Conservation (phyloP, 2,888 invertebrate species). For the Polydrusus tereticollis region DNA sequence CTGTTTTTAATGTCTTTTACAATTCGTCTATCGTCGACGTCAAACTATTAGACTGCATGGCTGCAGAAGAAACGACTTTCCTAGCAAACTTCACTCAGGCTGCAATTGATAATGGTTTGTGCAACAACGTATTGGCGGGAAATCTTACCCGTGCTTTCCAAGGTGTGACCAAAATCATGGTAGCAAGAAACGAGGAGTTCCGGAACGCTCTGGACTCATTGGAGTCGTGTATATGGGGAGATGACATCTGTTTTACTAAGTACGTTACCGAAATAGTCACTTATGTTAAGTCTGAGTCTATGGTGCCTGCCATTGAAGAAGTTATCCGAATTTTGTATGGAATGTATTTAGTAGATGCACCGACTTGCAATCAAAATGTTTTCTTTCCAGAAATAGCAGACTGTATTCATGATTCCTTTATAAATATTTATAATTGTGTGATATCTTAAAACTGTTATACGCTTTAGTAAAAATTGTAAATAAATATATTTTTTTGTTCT, state of each 20-base stretch:
- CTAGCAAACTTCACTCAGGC: neutral
- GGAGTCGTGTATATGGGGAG: neutral
- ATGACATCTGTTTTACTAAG: neutral
- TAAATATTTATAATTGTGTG: neutral
- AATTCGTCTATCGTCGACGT: neutral
- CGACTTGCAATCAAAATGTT: neutral
- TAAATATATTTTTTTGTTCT: neutral
- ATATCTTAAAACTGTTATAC: neutral
- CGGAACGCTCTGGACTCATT: neutral
- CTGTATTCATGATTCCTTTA: neutral
- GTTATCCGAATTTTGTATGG: neutral
- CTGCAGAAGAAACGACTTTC: neutral
- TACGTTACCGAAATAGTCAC: neutral
- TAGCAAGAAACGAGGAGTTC: neutral
- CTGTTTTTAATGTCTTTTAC: neutral
- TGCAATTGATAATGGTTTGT: slow-evolving; percentile 19
- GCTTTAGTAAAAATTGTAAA: neutral
- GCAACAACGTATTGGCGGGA: slow-evolving; percentile 24
- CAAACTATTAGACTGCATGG: slow-evolving; percentile 11
- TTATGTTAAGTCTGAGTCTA: neutral
- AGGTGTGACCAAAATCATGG: neutral
- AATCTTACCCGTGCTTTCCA: slow-evolving; percentile 19
- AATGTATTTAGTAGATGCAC: slow-evolving; percentile 18
- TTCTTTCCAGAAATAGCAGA: neutral
- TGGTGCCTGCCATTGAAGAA: neutral